phyloP scores from a whole-genome alignment of 2,888 invertebrate genomes.

The Plutella xylostella region DNA sequence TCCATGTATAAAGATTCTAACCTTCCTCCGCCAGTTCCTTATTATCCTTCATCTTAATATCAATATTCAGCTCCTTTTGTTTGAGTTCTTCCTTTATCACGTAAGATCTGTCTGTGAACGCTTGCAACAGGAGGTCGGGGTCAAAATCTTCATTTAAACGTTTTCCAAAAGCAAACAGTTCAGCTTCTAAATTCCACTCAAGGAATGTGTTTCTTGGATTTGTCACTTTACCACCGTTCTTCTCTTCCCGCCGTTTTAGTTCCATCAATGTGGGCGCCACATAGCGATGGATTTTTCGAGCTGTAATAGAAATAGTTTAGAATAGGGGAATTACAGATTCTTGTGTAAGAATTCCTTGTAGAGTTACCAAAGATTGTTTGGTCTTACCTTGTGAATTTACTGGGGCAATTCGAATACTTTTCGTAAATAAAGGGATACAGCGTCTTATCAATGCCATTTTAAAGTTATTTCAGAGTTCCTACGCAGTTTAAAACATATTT shows the following conservation, averaged over 20 bases:
- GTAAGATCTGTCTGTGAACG: slow-evolving; percentile 85
- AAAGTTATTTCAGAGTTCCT: not conserved
- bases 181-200: slow-evolving; percentile 92
- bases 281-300: slow-evolving; percentile 69
- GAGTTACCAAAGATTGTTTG: not conserved
- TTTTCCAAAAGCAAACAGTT: slow-evolving; percentile 89
- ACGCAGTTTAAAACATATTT: not conserved
- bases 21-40: slow-evolving; percentile 74
- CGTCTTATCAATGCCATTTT: slow-evolving; percentile 47
- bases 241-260: slow-evolving; percentile 70
- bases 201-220: slow-evolving; percentile 71
- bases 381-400: slow-evolving; percentile 34
- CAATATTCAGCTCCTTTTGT: slow-evolving; percentile 78
- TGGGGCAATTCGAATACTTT: slow-evolving; percentile 28
- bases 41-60: slow-evolving; percentile 76
- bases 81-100: slow-evolving; percentile 77
- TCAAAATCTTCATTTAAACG: slow-evolving; percentile 88
- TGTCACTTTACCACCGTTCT: slow-evolving; percentile 66
- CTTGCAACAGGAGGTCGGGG: slow-evolving; percentile 74
- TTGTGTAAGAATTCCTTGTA: not conserved
- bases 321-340: not conserved
- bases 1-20: no score
- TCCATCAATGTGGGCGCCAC: slow-evolving; percentile 76
- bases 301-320: no score
- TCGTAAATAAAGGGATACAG: slow-evolving; percentile 34